Evolutionary conservation across 2,113 vertebrate species (phyloP), one percentile per base, ranked within the genome.

Genomic region (Phyllostomus hastatus): DNA sequence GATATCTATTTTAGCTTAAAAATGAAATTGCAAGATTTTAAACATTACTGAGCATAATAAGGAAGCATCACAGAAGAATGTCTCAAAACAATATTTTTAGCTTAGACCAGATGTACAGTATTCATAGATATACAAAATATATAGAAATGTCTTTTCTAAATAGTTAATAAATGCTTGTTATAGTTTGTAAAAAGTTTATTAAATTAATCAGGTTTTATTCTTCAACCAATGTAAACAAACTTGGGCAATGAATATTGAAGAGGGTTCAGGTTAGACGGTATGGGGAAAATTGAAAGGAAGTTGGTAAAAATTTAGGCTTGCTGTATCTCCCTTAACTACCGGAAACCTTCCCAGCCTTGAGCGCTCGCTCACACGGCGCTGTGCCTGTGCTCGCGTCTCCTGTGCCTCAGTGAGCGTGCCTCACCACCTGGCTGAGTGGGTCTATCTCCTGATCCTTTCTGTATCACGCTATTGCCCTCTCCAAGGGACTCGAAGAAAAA

Each of bases 71-170:
- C 94, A 97, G 97, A 92, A 98, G 96, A 98, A 98, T 97, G 90
- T 97, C 96, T 97, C 96, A 97, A 98, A 98, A 98, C 78, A 91
- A 92, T 90, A 97, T 95, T 94, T 97, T 97, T 94, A 90, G 90
- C 93, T 98, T 95, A 89, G 70, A 96, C 76, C 98, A 98, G 94
- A 85, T 97, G 98, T 4, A 95, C 96, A 98, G 95, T 98, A 97
- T 76, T 97, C 93, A 95, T 96, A 98, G 98, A 98, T 98, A 98
- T 98, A 98, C 96, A 98, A 99, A 98, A 99, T 98, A 98, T 96
- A 96, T 98, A 98, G 98, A 98, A 99, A 98, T 88, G 88, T 97
- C 87, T 97, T 97, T 97, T 98, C 97, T 98, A 97, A 98, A 97
- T 97, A 98, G 98, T 98, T 98, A 98, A 41, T 97, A 97, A 97